Evolutionary conservation across 64 coral and sea anemone species (phyloP).

Genomic region (Porites lutea): DNA sequence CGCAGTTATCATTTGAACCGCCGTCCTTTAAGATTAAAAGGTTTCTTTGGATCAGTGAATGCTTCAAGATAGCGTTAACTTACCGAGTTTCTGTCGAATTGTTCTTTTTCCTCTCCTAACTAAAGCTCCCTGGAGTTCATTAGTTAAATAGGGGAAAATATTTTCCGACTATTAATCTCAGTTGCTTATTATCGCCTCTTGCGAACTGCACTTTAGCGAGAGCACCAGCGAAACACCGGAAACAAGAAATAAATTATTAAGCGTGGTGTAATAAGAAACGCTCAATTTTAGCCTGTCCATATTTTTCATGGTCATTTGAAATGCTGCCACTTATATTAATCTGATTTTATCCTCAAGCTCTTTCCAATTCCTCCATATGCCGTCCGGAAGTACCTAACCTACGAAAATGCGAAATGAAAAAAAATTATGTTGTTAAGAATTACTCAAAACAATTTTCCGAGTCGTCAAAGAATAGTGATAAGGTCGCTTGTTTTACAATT

Average conservation of each 20-base stretch:
- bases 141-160: not conserved
- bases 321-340: too few relatives aligned
- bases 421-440: too few relatives aligned
- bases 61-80: not conserved
- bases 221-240: not conserved
- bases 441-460: too few relatives aligned
- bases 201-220: not conserved
- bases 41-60: conserved; percentile 12
- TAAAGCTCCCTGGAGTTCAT: not conserved
- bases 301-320: too few relatives aligned
- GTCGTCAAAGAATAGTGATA: too few relatives aligned
- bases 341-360: too few relatives aligned
- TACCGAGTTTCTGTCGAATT: not conserved
- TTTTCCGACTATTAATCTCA: not conserved
- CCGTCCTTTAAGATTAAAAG: not conserved
- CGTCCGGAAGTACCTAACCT: too few relatives aligned
- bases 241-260: conserved; percentile 42
- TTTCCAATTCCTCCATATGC: too few relatives aligned
- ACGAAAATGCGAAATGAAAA: too few relatives aligned
- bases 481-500: too few relatives aligned
- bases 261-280: not conserved
- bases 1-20: not conserved
- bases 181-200: not conserved
- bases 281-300: not conserved
- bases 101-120: not conserved